Conservation (phyloP, 1,140 invertebrate species). For the Plodia interpunctella region DNA sequence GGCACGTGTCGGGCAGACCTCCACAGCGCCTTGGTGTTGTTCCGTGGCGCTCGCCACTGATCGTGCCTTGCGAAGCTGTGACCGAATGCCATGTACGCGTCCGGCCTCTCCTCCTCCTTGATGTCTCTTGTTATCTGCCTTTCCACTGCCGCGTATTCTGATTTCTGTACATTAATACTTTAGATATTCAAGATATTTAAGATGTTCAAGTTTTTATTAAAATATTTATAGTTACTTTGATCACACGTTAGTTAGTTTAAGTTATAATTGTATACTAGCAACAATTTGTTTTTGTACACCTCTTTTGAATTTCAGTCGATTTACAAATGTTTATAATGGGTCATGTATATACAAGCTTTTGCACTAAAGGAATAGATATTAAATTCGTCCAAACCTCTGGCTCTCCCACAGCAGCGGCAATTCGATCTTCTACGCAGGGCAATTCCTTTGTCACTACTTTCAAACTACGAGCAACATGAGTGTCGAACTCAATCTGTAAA, state of each 20-base stretch:
- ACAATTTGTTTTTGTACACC: too few relatives aligned
- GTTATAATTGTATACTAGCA: too few relatives aligned
- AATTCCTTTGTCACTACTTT: slow-evolving; percentile 60
- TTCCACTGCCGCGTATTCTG: slow-evolving; percentile 44
- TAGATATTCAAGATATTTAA: too few relatives aligned
- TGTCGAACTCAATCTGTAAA: slow-evolving; percentile 71
- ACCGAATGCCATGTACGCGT: slow-evolving; percentile 68
- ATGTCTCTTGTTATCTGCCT: slow-evolving; percentile 63
- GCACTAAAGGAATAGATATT: too few relatives aligned
- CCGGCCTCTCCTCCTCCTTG: slow-evolving; percentile 39
- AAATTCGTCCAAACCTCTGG: slow-evolving; percentile 35
- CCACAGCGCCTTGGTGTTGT: slow-evolving; percentile 75
- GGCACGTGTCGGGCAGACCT: slow-evolving; percentile 72
- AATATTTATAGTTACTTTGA: too few relatives aligned
- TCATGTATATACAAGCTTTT: too few relatives aligned
- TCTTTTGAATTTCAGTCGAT: too few relatives aligned
- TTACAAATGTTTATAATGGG: too few relatives aligned
- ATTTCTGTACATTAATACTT: slow-evolving; percentile 37
- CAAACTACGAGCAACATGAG: slow-evolving; percentile 61
- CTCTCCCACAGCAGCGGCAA: slow-evolving; percentile 49
- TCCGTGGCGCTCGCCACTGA: slow-evolving; percentile 71
- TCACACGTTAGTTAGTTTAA: too few relatives aligned
- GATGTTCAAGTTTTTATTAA: too few relatives aligned
- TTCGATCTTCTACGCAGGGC: slow-evolving; percentile 55
- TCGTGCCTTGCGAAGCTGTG: slow-evolving; percentile 66